Conservation (phyloP, 2,113 vertebrate genomes). For the Albula glossodonta region DNA sequence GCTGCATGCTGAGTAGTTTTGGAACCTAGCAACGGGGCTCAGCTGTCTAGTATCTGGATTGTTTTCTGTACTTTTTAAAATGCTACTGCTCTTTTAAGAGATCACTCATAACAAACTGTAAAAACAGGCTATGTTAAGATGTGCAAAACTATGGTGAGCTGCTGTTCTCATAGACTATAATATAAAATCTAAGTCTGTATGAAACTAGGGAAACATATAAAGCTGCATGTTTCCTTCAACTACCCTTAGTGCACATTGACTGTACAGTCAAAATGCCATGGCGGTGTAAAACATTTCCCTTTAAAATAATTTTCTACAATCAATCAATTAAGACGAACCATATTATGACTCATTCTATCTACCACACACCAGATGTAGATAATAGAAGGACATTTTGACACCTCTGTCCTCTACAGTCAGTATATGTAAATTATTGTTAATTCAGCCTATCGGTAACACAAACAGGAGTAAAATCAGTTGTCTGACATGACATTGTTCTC, state of each 20-base stretch:
- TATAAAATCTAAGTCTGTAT: neutral
- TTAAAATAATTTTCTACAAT: neutral
- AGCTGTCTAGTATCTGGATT: slow-evolving; percentile 39
- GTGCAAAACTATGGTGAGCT: neutral
- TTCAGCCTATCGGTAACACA: neutral
- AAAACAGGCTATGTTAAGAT: neutral
- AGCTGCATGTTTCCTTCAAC: neutral
- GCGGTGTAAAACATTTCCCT: neutral
- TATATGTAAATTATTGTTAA: neutral
- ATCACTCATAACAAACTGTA: slow-evolving; percentile 6
- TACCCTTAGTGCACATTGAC: neutral
- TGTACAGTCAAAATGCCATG: neutral
- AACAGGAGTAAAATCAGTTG: too few species aligned
- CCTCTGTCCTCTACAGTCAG: neutral
- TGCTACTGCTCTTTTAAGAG: slow-evolving; percentile 27
- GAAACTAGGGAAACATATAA: neutral
- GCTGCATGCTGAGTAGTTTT: slow-evolving; percentile 49
- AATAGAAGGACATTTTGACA: neutral
- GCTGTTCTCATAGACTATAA: neutral
- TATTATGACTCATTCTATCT: neutral
- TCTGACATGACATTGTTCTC: neutral
- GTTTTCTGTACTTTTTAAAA: slow-evolving; percentile 24
- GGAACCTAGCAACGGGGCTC: slow-evolving; percentile 50
- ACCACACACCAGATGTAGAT: neutral
- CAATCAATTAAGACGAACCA: neutral